These are phyloP conservation scores for Anas capensis DNA, from an alignment of 2,797 vertebrate genomes.

Conservation along the genomic window DNA sequence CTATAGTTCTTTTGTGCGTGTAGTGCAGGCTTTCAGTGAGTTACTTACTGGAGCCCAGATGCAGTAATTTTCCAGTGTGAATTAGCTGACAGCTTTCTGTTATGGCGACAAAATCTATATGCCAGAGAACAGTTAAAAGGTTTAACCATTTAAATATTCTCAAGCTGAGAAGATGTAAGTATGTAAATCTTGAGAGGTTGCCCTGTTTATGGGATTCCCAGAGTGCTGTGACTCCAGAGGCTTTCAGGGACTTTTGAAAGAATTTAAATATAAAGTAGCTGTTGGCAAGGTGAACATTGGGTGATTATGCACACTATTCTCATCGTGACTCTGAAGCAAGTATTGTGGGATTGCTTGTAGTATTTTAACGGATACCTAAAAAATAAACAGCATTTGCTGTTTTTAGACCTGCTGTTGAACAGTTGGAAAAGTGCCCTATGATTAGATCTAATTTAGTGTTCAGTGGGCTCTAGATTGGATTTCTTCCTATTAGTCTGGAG, in stretches of 20 bases:
- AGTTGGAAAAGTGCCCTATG: constrained; percentile 63
- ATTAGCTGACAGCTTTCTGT: background rate
- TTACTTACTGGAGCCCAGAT: background rate
- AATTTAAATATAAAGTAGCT: background rate
- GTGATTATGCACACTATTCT: background rate
- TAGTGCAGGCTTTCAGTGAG: background rate
- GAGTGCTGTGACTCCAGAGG: background rate
- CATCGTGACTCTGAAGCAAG: constrained; percentile 1
- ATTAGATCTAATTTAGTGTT: constrained; percentile 75
- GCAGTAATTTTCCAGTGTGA: background rate
- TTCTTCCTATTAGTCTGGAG: constrained; percentile 78
- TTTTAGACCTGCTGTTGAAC: constrained; percentile 65
- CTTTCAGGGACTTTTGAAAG: background rate
- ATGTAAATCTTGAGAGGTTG: background rate
- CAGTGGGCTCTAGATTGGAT: constrained; percentile 72
- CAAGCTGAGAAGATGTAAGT: background rate
- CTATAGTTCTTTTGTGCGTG: background rate
- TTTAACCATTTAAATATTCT: background rate
- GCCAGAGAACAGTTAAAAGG: background rate
- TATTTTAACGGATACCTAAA: constrained; percentile 32
- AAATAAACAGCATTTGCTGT: background rate
- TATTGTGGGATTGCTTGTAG: constrained; percentile 10
- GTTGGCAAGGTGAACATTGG: background rate
- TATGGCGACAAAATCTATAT: background rate
- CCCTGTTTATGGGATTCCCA: background rate